Evolutionary conservation across 2,888 invertebrate genomes (phyloP), one percentile per base, ranked within the genome.

Genomic region (Tachina grossa): DNA sequence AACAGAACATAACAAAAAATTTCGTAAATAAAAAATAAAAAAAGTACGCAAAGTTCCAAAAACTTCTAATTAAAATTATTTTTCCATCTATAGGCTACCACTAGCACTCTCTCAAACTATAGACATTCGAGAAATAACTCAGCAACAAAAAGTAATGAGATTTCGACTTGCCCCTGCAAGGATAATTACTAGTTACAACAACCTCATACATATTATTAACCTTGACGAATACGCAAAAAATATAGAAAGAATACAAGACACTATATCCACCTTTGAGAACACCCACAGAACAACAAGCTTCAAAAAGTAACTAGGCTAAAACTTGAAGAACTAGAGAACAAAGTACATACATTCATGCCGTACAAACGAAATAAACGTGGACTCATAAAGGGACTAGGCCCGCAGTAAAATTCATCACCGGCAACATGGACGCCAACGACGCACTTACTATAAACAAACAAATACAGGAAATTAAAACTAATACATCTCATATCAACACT

Each of bases 401-500:
- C 5, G 57, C 76, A 61, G 72, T 85, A n/a, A 83, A 87, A 79
- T 59, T 71, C n/a, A 71, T 86, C n/a, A 84, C 86, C n/a, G 78
- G 84, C 3, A 86, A 78, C 31, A 69, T 84, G 59, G 84, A 84
- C 61, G 53, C 65, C 19, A 74, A 66, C 11, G 83, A 83, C 61
- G 76, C 69, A 63, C 39, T 19, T 16, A 16, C 10, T 11, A 65
- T 75, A 6, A 65, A 76, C 13, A n/a, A 45, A 31, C 65, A 76
- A 76, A 76, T 76, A 63, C 49, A 63, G 53, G 11, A 68, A 39
- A 51, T 68, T 0, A 51, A 22, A 47, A 22, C 10, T 22, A 47
- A 47, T 47, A 22, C 51, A 53, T 39, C 53, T 14, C 68, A 53
- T 53, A 53, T 41, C 39, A 10, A 11, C 53, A 19, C 39, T 51